Evolutionary conservation across 2,113 vertebrate species (phyloP).

Genomic region (Bubo scandiacus): DNA sequence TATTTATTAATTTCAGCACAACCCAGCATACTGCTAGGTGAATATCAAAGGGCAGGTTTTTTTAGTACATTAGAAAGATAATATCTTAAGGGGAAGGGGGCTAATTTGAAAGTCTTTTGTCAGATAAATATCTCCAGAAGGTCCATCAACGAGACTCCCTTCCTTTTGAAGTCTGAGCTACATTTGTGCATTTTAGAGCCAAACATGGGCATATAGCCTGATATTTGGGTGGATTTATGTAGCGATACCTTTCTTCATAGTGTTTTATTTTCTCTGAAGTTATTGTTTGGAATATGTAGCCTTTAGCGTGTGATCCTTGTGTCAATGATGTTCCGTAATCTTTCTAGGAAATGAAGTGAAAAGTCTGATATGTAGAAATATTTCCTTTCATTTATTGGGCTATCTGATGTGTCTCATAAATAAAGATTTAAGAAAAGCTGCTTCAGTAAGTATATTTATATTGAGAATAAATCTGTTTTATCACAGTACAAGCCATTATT

Average conservation of each 20-base stretch:
- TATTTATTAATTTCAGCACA: conserved; percentile 60
- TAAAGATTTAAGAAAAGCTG: conserved; percentile 58
- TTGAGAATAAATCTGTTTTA: conserved; percentile 60
- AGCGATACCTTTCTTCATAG: background rate
- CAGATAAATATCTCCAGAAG: background rate
- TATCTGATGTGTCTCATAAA: conserved; percentile 50
- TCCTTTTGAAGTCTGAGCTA: background rate
- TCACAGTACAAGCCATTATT: conserved; percentile 55
- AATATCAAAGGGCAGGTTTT: background rate
- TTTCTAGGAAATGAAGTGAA: conserved; percentile 43
- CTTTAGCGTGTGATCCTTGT: background rate
- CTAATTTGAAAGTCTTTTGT: conserved; percentile 5
- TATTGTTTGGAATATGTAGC: background rate
- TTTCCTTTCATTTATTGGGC: background rate
- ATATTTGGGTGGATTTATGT: background rate
- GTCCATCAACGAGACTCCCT: background rate
- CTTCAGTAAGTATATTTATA: conserved; percentile 62
- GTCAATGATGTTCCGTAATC: background rate
- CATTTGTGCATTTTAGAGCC: background rate
- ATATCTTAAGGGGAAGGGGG: background rate
- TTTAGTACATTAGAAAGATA: background rate
- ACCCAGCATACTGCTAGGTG: background rate
- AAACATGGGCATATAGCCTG: background rate
- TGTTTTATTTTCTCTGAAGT: conserved; percentile 20
- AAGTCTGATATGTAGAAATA: conserved; percentile 7